Conservation (phyloP, 2,888 invertebrate species). For the Pollenia amentaria region DNA sequence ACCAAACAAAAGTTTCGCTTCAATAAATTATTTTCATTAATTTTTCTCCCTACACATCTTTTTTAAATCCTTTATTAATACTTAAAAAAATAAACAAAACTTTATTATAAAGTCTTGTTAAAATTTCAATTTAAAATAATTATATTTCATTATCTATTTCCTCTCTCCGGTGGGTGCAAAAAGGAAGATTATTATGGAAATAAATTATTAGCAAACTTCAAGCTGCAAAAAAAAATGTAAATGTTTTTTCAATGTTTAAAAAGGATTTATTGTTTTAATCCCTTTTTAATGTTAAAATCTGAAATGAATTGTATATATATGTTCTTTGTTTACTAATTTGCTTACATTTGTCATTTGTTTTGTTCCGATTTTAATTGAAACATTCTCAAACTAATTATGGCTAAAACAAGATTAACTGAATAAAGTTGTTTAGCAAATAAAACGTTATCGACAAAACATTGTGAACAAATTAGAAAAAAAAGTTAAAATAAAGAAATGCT, state of each 20-base stretch:
- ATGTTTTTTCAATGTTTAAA: neutral
- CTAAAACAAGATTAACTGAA: slow-evolving; percentile 51
- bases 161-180: neutral
- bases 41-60: neutral
- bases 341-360: slow-evolving; percentile 45
- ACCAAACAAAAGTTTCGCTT: neutral
- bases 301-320: slow-evolving; percentile 17
- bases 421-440: slow-evolving; percentile 25
- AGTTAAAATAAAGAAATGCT: neutral
- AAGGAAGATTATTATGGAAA: neutral
- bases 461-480: neutral
- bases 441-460: neutral
- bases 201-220: neutral
- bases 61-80: neutral
- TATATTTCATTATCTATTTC: neutral
- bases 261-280: slow-evolving; percentile 28
- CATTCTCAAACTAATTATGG: slow-evolving; percentile 52
- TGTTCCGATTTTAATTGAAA: slow-evolving; percentile 9
- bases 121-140: slow-evolving; percentile 18
- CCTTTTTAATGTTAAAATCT: slow-evolving; percentile 2
- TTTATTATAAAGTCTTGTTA: slow-evolving; percentile 2
- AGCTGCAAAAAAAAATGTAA: neutral
- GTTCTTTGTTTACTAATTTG: slow-evolving; percentile 52
- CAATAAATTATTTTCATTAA: neutral
- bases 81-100: neutral